Conservation (phyloP, 2,888 invertebrate genomes). For the Marronus borbonicus region DNA sequence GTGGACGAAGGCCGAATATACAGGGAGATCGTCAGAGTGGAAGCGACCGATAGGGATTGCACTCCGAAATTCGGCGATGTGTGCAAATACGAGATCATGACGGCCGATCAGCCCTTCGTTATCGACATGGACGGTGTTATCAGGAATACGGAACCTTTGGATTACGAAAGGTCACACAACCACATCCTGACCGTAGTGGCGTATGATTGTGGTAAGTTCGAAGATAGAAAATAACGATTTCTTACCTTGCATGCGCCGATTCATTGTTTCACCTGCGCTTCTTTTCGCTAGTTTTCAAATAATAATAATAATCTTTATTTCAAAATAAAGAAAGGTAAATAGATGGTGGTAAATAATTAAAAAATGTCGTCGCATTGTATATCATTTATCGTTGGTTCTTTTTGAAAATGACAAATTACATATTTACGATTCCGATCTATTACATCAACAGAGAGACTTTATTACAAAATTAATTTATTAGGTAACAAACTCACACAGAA, state of each 20-base stretch:
- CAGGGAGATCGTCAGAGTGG: constrained; percentile 91
- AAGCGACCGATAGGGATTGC: constrained; percentile 94
- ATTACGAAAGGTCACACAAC: constrained; percentile 94
- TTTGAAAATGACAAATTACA: too few species aligned
- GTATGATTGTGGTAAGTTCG: constrained; percentile 87
- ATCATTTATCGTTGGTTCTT: too few species aligned
- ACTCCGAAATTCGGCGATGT: constrained; percentile 96
- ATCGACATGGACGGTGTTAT: constrained; percentile 97
- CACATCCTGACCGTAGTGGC: constrained; percentile 97
- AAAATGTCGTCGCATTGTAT: too few species aligned
- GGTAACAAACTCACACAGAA: too few species aligned
- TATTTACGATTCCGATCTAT: too few species aligned
- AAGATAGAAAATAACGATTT: not conserved
- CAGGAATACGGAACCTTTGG: constrained; percentile 93
- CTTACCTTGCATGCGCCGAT: not conserved
- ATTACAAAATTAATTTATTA: too few species aligned
- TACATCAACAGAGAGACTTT: too few species aligned
- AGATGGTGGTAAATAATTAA: too few species aligned
- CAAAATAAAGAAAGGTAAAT: too few species aligned
- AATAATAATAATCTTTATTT: too few species aligned
- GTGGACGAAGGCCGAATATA: constrained; percentile 93
- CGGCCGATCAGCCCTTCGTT: constrained; percentile 90
- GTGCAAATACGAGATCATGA: constrained; percentile 97
- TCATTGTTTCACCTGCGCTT: not conserved
- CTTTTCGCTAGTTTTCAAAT: too few species aligned